These are phyloP conservation scores for Hofmannophila pseudospretella DNA, from an alignment of 2,888 invertebrate species.

Conservation along the genomic window DNA sequence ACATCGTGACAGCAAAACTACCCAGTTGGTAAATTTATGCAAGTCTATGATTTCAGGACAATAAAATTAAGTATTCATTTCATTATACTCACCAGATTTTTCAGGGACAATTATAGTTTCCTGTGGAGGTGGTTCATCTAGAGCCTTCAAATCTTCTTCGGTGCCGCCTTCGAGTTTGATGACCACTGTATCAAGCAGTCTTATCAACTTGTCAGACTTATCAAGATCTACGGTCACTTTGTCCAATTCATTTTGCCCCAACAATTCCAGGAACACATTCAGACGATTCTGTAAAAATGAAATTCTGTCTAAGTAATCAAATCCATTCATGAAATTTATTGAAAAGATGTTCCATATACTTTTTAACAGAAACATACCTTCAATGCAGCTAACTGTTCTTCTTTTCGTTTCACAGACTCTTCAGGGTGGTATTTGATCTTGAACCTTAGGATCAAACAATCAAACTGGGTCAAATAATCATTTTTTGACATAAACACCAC, in stretches of 20 bases:
- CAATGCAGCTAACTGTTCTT: constrained; percentile 88
- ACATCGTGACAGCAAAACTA: no score
- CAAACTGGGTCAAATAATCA: neutral
- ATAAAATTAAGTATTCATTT: no score
- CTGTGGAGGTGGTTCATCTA: constrained; percentile 81
- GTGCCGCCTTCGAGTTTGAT: constrained; percentile 96
- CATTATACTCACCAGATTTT: constrained; percentile 54
- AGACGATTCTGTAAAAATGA: constrained; percentile 87
- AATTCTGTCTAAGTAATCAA: no score
- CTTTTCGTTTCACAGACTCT: constrained; percentile 93
- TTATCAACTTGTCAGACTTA: constrained; percentile 88
- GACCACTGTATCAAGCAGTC: constrained; percentile 96
- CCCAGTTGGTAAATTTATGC: no score
- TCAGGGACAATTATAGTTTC: constrained; percentile 42
- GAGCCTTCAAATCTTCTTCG: constrained; percentile 90
- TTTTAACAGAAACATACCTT: no score
- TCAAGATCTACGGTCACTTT: constrained; percentile 90
- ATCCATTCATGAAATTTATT: no score
- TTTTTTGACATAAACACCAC: neutral
- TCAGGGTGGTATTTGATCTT: constrained; percentile 99
- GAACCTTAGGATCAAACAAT: constrained; percentile 85
- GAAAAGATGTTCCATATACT: no score
- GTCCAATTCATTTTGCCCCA: constrained; percentile 85
- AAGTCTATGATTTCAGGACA: no score
- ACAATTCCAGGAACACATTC: constrained; percentile 91